Conservation (phyloP, 1,140 invertebrate genomes). For the Caerostris darwini region DNA sequence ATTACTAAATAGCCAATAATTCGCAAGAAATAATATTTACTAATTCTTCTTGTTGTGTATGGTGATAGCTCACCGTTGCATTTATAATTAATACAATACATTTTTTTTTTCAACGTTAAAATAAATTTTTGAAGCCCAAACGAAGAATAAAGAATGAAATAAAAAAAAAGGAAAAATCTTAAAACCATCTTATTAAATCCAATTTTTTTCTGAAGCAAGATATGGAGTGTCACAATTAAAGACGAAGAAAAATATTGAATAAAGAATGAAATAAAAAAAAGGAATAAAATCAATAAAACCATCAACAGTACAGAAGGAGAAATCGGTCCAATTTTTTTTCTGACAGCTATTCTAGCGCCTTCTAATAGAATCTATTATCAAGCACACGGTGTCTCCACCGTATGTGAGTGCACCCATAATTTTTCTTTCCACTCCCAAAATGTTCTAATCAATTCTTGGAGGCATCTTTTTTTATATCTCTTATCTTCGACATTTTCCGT, state of each 20-base stretch:
- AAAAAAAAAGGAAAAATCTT: slow-evolving; percentile 7
- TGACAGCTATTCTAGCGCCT: slow-evolving; percentile 49
- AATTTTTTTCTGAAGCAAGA: background rate
- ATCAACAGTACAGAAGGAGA: slow-evolving; percentile 49
- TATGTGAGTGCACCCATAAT: slow-evolving; percentile 48
- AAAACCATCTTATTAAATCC: slow-evolving; percentile 20
- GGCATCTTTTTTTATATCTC: slow-evolving; percentile 43
- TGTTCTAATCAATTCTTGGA: slow-evolving; percentile 64
- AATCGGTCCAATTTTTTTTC: background rate
- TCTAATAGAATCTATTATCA: slow-evolving; percentile 68
- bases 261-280: slow-evolving; percentile 9
- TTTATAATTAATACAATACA: background rate
- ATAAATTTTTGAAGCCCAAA: background rate
- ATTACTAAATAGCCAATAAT: too few species aligned
- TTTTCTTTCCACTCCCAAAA: slow-evolving; percentile 65
- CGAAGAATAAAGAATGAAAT: slow-evolving; percentile 13
- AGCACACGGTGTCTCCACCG: slow-evolving; percentile 45
- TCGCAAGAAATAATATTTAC: too few species aligned
- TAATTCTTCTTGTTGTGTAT: too few species aligned
- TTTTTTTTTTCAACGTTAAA: background rate
- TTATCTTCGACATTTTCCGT: slow-evolving; percentile 42
- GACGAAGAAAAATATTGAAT: background rate
- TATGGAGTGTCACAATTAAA: slow-evolving; percentile 39
- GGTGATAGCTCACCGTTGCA: too few species aligned
- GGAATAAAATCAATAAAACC: slow-evolving; percentile 37